Percentiles rank a stretch among this genome's conserved stretches.
Evolutionary conservation across 2,113 vertebrate genomes (phyloP).

Genomic region (Polypterus bichir): DNA sequence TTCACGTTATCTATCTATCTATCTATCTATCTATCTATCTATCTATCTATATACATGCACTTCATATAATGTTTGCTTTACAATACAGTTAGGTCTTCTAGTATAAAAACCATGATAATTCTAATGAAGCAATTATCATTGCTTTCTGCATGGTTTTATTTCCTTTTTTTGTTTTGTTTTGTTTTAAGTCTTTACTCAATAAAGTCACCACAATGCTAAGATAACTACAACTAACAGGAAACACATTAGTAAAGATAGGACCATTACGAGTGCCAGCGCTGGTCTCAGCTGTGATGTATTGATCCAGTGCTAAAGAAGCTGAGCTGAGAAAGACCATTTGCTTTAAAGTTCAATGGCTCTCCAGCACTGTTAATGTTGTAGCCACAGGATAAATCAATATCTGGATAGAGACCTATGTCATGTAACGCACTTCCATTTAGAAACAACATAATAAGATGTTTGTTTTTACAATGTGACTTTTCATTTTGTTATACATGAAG

Average conservation of each 20-base stretch:
- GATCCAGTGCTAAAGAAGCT: constrained; percentile 36
- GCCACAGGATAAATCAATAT: constrained; percentile 42
- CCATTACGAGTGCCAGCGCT: constrained; percentile 29
- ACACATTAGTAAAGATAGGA: constrained; percentile 38
- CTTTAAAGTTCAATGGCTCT: constrained; percentile 54
- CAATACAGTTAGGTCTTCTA: no score
- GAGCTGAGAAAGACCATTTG: constrained; percentile 52
- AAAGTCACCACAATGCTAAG: neutral
- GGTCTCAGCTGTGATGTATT: constrained; percentile 28
- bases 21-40: no score
- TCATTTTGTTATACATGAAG: constrained; percentile 30
- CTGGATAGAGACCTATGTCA: constrained; percentile 47
- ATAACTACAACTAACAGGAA: constrained; percentile 31
- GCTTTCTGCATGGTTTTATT: no score
- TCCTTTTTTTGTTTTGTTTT: no score
- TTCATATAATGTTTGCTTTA: no score
- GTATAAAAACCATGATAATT: no score
- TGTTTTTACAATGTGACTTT: constrained; percentile 19
- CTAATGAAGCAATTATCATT: no score
- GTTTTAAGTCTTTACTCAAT: neutral
- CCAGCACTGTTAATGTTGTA: constrained; percentile 42
- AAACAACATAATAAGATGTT: constrained; percentile 47
- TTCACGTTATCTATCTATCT: no score
- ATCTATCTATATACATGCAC: no score
- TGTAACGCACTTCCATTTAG: constrained; percentile 50